Conservation (phyloP, 2,797 vertebrate species). For the Lutjanus campechanus region DNA sequence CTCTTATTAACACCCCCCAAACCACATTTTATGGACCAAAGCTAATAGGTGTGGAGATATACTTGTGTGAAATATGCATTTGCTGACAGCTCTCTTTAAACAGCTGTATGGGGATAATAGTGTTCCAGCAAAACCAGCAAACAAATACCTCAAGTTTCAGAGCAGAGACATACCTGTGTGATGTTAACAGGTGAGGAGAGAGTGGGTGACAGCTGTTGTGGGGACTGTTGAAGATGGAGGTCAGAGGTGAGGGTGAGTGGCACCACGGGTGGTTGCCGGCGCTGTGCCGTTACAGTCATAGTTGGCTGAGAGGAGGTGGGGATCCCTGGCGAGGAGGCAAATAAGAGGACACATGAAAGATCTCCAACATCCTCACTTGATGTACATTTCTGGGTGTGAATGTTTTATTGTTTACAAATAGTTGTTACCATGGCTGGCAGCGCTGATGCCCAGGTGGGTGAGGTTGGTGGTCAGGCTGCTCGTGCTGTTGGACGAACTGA, state of each 20-base stretch:
- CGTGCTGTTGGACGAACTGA: conserved; percentile 92
- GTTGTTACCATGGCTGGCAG: conserved; percentile 88
- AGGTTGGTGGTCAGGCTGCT: conserved; percentile 95
- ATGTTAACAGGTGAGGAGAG: conserved; percentile 91
- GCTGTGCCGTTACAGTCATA: conserved; percentile 86
- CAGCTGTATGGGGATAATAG: background rate
- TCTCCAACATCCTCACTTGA: background rate
- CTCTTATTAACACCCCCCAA: too few species aligned
- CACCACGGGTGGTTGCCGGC: conserved; percentile 86
- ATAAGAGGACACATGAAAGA: background rate
- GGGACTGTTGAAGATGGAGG: conserved; percentile 86
- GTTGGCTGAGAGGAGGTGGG: conserved; percentile 85
- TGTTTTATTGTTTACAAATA: background rate
- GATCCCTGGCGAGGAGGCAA: conserved; percentile 83
- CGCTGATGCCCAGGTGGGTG: conserved; percentile 93
- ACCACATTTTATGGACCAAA: too few species aligned
- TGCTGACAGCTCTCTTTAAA: background rate
- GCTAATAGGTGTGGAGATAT: too few species aligned
- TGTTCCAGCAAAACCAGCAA: background rate
- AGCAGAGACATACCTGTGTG: conserved; percentile 87
- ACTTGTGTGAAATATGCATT: conserved; percentile 2
- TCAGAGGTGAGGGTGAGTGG: conserved; percentile 92
- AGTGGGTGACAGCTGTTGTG: conserved; percentile 91
- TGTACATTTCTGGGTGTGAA: background rate
- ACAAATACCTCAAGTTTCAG: background rate